Evolutionary conservation across 2,113 vertebrate species (phyloP).

Genomic region (Motacilla tschutschensis): DNA sequence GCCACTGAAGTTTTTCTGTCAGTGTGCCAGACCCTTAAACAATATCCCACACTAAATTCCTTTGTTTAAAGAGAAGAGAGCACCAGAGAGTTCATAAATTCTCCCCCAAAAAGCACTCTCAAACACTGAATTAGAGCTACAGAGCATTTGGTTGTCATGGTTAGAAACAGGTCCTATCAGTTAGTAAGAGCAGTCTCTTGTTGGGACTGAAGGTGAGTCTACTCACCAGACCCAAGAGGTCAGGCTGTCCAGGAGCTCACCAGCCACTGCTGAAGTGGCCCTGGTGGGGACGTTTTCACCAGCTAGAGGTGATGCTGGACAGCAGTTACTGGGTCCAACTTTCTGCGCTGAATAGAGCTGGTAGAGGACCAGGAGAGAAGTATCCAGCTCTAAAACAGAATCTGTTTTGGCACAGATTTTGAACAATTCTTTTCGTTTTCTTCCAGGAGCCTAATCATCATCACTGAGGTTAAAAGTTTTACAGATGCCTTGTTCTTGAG

Average conservation of each 20-base stretch:
- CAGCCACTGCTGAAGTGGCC: not conserved
- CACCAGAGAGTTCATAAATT: not conserved
- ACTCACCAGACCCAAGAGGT: not conserved
- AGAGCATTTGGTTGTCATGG: not conserved
- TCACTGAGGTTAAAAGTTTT: not conserved
- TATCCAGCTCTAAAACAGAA: not conserved
- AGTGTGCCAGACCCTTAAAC: not conserved
- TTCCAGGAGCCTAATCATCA: not conserved
- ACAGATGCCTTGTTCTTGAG: not conserved
- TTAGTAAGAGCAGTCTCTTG: not conserved
- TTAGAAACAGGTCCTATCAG: not conserved
- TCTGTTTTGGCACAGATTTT: not conserved
- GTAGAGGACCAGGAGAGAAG: not conserved
- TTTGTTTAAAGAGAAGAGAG: not conserved
- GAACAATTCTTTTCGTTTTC: not conserved
- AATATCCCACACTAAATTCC: not conserved
- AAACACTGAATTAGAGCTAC: not conserved
- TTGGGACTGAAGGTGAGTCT: not conserved
- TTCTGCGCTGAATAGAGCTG: not conserved
- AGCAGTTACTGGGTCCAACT: not conserved
- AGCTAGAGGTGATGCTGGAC: not conserved
- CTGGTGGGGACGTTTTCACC: fast-evolving
- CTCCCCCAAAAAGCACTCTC: not conserved
- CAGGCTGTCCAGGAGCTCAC: not conserved
- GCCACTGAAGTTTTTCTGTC: not conserved